These are phyloP conservation scores for Scelioninae gen. 1 DNA, from an alignment of 2,888 invertebrate genomes.

Conservation along the genomic window DNA sequence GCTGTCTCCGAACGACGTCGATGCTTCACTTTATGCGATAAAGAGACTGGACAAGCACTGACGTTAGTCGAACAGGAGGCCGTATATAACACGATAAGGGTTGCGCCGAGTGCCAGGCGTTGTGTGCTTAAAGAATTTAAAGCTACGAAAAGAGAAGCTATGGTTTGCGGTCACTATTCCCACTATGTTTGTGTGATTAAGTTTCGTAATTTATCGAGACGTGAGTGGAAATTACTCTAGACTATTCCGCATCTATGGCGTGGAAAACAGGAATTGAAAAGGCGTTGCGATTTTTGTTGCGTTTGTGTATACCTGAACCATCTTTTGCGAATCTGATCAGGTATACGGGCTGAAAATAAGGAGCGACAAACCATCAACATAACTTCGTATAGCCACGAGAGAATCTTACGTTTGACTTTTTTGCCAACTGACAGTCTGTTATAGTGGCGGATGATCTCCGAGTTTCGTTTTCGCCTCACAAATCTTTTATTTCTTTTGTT, in stretches of 20 bases:
- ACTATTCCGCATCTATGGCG: slow-evolving; percentile 15
- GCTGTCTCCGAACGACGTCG: slow-evolving; percentile 58
- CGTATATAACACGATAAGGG: slow-evolving; percentile 70
- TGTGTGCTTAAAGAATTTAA: slow-evolving; percentile 50
- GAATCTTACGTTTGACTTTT: slow-evolving; percentile 82
- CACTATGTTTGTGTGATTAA: slow-evolving; percentile 47
- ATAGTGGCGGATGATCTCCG: slow-evolving; percentile 83
- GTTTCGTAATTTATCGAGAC: slow-evolving; percentile 40
- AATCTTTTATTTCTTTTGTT: slow-evolving; percentile 45
- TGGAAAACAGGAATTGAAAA: slow-evolving; percentile 23
- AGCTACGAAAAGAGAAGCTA: slow-evolving; percentile 45
- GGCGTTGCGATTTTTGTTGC: slow-evolving; percentile 77
- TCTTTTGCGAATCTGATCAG: slow-evolving; percentile 81
- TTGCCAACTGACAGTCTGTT: slow-evolving; percentile 84
- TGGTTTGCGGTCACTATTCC: slow-evolving; percentile 27
- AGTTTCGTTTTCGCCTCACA: slow-evolving; percentile 72
- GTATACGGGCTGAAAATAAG: slow-evolving; percentile 84
- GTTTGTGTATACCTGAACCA: slow-evolving; percentile 79
- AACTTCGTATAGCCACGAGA: slow-evolving; percentile 80
- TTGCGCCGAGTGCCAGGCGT: slow-evolving; percentile 44
- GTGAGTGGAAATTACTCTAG: slow-evolving; percentile 4
- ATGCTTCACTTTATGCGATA: slow-evolving; percentile 65
- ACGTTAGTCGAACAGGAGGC: slow-evolving; percentile 57
- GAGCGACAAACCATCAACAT: slow-evolving; percentile 83
- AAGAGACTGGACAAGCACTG: slow-evolving; percentile 66